Conservation (phyloP, 37 sponge, comb jelly and placozoan genomes). For the Crambe crambe region DNA sequence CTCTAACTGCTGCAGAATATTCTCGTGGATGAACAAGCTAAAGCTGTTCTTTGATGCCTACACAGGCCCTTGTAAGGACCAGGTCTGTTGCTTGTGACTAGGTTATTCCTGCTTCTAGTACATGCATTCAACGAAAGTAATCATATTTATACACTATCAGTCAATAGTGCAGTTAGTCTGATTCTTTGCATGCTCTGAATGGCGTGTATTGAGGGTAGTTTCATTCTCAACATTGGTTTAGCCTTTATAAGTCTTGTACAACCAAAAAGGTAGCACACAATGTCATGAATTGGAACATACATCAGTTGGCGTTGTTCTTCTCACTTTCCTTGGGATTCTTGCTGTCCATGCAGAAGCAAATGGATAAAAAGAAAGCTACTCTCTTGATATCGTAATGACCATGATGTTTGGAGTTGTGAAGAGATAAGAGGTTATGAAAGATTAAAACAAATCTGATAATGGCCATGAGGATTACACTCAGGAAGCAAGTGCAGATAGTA, state of each 20-base stretch:
- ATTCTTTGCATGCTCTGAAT: not conserved
- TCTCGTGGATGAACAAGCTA: conserved; percentile 1
- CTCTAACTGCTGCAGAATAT: not conserved
- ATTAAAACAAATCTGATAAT: no score
- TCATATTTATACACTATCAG: not conserved
- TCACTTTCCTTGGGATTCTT: not conserved
- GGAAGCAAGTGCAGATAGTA: no score
- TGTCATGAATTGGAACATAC: no score
- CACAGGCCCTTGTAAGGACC: conserved; percentile 16
- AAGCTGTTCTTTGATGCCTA: conserved; percentile 26
- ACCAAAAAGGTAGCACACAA: no score
- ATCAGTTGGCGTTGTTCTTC: not conserved
- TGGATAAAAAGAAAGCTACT: not conserved
- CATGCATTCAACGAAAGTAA: not conserved
- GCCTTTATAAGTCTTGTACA: not conserved
- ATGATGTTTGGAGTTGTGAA: not conserved
- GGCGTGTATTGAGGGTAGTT: not conserved
- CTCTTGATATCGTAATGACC: not conserved
- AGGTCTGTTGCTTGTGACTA: conserved; percentile 5
- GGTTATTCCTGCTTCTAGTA: not conserved
- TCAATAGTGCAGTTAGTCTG: not conserved
- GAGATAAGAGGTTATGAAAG: not conserved
- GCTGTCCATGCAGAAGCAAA: not conserved
- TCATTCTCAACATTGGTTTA: not conserved
- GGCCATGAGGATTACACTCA: no score